phyloP scores from a whole-genome alignment of 2,888 invertebrate species.

The Hedychridium roseum region DNA sequence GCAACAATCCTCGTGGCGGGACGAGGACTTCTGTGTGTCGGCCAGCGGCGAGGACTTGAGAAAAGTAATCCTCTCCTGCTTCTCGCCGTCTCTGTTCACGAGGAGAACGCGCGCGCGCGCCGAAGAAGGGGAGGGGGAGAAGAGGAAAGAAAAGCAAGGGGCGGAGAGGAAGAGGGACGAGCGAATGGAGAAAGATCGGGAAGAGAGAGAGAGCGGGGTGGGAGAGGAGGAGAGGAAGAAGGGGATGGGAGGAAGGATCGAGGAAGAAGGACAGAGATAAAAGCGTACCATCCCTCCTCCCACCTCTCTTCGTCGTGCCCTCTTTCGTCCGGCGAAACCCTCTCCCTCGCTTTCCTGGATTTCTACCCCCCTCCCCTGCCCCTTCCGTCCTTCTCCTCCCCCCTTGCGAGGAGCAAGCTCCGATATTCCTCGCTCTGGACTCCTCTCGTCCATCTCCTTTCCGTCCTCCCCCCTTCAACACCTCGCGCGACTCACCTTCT shows the following conservation, averaged over 20 bases:
- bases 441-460: background rate
- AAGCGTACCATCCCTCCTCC: too few species aligned
- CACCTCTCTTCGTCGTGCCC: slow-evolving; percentile 2
- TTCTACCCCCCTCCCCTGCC: background rate
- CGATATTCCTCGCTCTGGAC: background rate
- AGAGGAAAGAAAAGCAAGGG: background rate
- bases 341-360: background rate
- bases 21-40: too few species aligned
- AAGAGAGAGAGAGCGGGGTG: background rate
- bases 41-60: too few species aligned
- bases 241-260: too few species aligned
- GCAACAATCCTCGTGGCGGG: too few species aligned
- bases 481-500: too few species aligned
- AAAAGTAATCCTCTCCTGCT: too few species aligned
- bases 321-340: slow-evolving; percentile 1
- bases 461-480: background rate
- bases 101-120: too few species aligned
- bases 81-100: too few species aligned
- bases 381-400: background rate
- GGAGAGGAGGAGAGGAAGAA: too few species aligned
- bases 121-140: background rate
- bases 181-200: background rate
- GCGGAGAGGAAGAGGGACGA: background rate
- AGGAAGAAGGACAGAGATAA: slow-evolving; percentile 1
- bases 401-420: background rate